Conservation (phyloP, 2,888 invertebrate genomes). For the Oscheius sp. region DNA sequence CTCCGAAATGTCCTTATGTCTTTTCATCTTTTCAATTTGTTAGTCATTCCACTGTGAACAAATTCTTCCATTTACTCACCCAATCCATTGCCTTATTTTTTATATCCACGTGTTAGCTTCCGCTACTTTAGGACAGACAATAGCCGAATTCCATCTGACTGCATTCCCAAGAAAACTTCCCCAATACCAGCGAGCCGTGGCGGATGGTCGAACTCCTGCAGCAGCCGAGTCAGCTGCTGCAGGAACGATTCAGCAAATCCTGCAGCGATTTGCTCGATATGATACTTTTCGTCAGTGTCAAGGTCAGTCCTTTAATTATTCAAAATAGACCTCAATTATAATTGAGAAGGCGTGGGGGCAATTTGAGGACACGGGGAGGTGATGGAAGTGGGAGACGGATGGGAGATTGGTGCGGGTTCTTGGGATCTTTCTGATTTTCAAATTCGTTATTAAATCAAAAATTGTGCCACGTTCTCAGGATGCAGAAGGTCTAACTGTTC, state of each 20-base stretch:
- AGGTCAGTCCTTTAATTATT: slow-evolving; percentile 13
- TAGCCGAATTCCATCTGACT: slow-evolving; percentile 16
- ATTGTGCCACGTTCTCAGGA: too few relatives aligned
- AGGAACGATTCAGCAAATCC: slow-evolving; percentile 26
- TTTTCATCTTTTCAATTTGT: neutral
- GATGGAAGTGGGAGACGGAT: too few relatives aligned
- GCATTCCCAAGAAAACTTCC: neutral
- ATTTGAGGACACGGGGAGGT: too few relatives aligned
- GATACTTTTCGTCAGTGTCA: slow-evolving; percentile 15
- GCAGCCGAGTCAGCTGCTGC: slow-evolving; percentile 29
- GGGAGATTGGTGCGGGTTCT: too few relatives aligned
- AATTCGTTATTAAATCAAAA: too few relatives aligned
- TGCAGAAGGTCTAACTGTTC: too few relatives aligned
- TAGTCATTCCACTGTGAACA: too few relatives aligned
- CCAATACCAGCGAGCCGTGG: neutral
- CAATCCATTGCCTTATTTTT: neutral
- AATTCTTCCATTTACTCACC: neutral
- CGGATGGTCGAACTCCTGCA: slow-evolving; percentile 28
- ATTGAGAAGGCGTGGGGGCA: too few relatives aligned
- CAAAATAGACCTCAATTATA: too few relatives aligned
- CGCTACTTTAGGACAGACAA: neutral
- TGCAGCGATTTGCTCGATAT: slow-evolving; percentile 26
- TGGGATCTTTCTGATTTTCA: too few relatives aligned
- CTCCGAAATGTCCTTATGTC: too few relatives aligned
- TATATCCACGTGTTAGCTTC: slow-evolving; percentile 2